A percentile compares a stretch with the other conserved stretches of the same genome.
Conservation (phyloP, 2,113 vertebrate genomes). For the Crypturellus undulatus region DNA sequence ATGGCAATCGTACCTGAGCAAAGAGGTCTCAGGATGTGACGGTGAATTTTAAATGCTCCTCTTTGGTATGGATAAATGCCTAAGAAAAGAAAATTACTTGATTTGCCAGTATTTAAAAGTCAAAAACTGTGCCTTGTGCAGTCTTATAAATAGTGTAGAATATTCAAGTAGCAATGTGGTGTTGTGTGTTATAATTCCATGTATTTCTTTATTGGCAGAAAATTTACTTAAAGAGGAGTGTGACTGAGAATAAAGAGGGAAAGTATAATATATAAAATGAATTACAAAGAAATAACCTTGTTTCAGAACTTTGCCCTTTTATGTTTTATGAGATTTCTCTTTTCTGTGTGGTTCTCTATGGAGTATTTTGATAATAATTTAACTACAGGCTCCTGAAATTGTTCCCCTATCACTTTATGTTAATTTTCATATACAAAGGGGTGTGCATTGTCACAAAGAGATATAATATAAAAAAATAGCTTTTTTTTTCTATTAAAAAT, state of each 20-base stretch:
- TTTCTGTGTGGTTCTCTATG: not conserved
- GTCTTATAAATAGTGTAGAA: conserved; percentile 50
- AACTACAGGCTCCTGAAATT: not conserved
- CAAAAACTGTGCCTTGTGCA: conserved; percentile 54
- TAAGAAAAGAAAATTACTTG: conserved; percentile 37
- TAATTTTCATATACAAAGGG: not conserved
- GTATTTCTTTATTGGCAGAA: conserved; percentile 45
- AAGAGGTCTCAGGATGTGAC: not conserved
- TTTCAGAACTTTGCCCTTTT: conserved; percentile 44
- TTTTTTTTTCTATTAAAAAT: not conserved
- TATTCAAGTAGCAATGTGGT: conserved; percentile 50
- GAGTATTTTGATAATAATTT: not conserved
- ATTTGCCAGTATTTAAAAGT: conserved; percentile 46
- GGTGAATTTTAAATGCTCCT: conserved; percentile 17
- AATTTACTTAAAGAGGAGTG: conserved; percentile 33
- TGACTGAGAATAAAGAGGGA: conserved; percentile 34
- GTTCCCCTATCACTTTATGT: not conserved
- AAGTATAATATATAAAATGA: conserved; percentile 38
- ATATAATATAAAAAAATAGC: not conserved
- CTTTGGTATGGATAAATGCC: conserved; percentile 6
- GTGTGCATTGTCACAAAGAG: not conserved
- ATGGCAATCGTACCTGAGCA: not conserved
- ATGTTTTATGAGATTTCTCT: conserved; percentile 50
- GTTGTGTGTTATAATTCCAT: conserved; percentile 47
- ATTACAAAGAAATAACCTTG: conserved; percentile 42